Base-by-base conservation (phyloP, 2,797 vertebrate species). In the Spea hammondii region DNA sequence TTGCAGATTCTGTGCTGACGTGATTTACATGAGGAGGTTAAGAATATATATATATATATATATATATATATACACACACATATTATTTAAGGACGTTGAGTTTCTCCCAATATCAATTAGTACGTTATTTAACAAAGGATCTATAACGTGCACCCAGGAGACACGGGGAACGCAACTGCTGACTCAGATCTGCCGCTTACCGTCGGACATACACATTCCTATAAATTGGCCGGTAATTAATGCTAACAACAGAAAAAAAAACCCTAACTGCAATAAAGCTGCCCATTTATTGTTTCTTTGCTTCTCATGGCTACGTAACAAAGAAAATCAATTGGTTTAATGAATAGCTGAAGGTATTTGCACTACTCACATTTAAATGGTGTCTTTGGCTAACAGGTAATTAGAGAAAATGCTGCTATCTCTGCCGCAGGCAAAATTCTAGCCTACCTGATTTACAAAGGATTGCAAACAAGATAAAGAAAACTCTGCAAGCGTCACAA, bases 401-500 rank as follows among this genome's bases (percentile, higher is more conserved):
- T 80, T 76, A 72, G 68, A 74, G 54, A 76, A 76, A 76, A 44
- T 66, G 53, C 12, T 45, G 65, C 70, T 74, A 74, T 74, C 55
- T 6, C 50, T 13, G 8, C 64, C 17, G 13, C 66, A 57, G 73
- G 17, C 53, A 49, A 66, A 51, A 75, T 74, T 69, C 32, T 32
- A 59, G 70, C 14, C 66, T 47, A 59, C 12, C 11, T 59, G 55
- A 9, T 59, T 59, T 5, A 59, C 55, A 13, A 59, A 59, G n/a
- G 32, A 32, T 32, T 32, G 32, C 32, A 32, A 32, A 32, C 32
- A 32, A 32, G 32, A 32, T 32, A 32, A 32, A 2, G 32, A 32
- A 32, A 32, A 32, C 32, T 32, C 32, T 32, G 32, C 32, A 32
- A 32, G 2, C 32, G 32, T 32, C 32, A 32, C 32, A 32, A 32